Percentiles rank a stretch among this genome's conserved stretches.
Evolutionary conservation across 92 coral and sea anemone genomes (phyloP).

Genomic region (Epizoanthus fatuus): DNA sequence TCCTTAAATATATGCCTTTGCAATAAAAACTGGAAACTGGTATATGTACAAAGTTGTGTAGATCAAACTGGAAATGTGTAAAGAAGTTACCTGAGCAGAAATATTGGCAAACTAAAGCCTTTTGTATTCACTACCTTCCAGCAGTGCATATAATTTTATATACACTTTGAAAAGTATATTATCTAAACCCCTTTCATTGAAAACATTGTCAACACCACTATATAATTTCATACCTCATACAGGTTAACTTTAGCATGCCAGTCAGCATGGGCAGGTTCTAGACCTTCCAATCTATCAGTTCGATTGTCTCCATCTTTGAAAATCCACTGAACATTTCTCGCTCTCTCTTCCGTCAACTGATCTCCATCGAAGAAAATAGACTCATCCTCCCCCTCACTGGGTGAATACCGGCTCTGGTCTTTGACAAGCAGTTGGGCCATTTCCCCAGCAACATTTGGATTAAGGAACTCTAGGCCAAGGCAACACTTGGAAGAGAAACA

Average conservation of each 20-base stretch:
- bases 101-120: no score
- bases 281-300: slow-evolving; percentile 10
- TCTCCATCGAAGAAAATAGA: slow-evolving; percentile 23
- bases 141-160: no score
- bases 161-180: no score
- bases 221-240: slow-evolving; percentile 26
- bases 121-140: no score
- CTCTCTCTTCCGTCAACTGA: slow-evolving; percentile 41
- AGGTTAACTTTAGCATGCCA: slow-evolving; percentile 35
- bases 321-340: slow-evolving; percentile 45
- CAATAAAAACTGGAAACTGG: no score
- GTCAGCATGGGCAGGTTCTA: slow-evolving; percentile 29
- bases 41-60: no score
- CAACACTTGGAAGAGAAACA: slow-evolving; percentile 16
- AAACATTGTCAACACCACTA: no score
- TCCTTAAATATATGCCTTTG: no score
- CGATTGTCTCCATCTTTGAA: slow-evolving; percentile 38
- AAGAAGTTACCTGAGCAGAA: no score
- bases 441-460: slow-evolving; percentile 42
- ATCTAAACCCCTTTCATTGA: no score
- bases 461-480: slow-evolving; percentile 34
- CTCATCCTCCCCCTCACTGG: background rate
- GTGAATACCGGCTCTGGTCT: slow-evolving; percentile 28
- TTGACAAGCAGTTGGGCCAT: slow-evolving; percentile 39
- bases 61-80: no score